Conservation (phyloP, 2,888 invertebrate species). For the Drosophila cyrtoloma region DNA sequence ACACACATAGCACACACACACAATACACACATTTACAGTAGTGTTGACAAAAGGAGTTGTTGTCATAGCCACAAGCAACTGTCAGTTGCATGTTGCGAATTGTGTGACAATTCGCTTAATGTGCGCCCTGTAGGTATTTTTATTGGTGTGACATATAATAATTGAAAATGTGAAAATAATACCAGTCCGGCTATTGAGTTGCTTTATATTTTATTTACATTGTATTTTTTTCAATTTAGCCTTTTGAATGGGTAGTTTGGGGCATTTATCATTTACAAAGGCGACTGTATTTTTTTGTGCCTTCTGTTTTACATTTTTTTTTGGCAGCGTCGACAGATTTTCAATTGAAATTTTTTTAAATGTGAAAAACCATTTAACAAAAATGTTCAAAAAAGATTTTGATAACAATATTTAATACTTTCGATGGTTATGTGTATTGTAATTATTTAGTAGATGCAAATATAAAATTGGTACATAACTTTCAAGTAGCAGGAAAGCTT, state of each 20-base stretch:
- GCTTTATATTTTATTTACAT: conserved; percentile 3
- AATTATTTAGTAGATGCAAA: neutral
- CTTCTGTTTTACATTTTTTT: neutral
- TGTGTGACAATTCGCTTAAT: conserved; percentile 76
- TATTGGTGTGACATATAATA: conserved; percentile 66
- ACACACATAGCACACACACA: conserved; percentile 6
- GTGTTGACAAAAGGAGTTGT: conserved; percentile 17
- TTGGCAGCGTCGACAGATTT: neutral
- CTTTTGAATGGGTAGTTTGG: neutral
- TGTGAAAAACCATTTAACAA: neutral
- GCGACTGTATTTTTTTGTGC: neutral
- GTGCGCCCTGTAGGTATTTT: conserved; percentile 50
- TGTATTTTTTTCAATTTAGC: neutral
- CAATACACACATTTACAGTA: neutral
- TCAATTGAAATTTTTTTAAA: no score
- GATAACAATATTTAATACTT: neutral
- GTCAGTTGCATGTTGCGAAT: conserved; percentile 67
- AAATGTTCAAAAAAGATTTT: neutral
- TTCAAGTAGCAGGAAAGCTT: neutral
- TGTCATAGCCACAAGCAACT: conserved; percentile 58
- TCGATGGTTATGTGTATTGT: neutral
- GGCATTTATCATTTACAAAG: neutral
- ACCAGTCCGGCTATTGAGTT: neutral
- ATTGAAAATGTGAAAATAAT: conserved; percentile 20
- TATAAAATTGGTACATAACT: neutral